Conservation (phyloP, 1,140 invertebrate species). For the Battus philenor region DNA sequence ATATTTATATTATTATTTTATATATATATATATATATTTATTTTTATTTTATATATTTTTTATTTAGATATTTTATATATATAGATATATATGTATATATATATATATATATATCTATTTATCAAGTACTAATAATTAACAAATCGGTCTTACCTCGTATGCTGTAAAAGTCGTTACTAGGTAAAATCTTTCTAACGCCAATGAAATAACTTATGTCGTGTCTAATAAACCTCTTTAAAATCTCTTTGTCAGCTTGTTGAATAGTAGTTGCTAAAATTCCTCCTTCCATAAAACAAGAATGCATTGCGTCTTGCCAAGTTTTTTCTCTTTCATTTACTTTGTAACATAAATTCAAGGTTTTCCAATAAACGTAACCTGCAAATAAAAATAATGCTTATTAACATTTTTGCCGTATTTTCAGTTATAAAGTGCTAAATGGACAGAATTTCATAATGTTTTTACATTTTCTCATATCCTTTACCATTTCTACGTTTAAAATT, state of each 20-base stretch:
- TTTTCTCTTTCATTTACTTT: slow-evolving; percentile 22
- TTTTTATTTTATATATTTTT: background rate
- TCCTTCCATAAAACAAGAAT: slow-evolving; percentile 27
- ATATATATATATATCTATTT: background rate
- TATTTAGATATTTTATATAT: background rate
- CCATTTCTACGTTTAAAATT: background rate
- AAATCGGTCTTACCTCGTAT: slow-evolving; percentile 25
- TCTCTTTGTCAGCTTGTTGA: slow-evolving; percentile 13
- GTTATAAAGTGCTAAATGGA: too few relatives aligned
- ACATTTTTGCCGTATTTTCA: too few relatives aligned
- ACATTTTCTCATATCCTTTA: background rate
- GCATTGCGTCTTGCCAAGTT: slow-evolving; percentile 22
- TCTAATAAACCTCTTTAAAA: background rate
- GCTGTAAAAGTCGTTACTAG: slow-evolving; percentile 15
- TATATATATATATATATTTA: background rate
- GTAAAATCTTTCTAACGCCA: slow-evolving; percentile 13
- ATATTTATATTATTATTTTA: background rate
- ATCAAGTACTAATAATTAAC: too few relatives aligned
- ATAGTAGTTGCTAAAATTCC: slow-evolving; percentile 17
- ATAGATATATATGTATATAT: background rate
- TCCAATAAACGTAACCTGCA: slow-evolving; percentile 26
- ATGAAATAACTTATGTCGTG: slow-evolving; percentile 16
- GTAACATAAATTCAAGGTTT: slow-evolving; percentile 26
- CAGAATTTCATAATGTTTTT: slow-evolving; percentile 1
- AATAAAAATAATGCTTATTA: too few relatives aligned